Evolutionary conservation across 30 jellyfish, hydroid and myxozoan genomes (phyloP), one percentile per base, ranked within the genome.

Genomic region (Aurelia sp.): DNA sequence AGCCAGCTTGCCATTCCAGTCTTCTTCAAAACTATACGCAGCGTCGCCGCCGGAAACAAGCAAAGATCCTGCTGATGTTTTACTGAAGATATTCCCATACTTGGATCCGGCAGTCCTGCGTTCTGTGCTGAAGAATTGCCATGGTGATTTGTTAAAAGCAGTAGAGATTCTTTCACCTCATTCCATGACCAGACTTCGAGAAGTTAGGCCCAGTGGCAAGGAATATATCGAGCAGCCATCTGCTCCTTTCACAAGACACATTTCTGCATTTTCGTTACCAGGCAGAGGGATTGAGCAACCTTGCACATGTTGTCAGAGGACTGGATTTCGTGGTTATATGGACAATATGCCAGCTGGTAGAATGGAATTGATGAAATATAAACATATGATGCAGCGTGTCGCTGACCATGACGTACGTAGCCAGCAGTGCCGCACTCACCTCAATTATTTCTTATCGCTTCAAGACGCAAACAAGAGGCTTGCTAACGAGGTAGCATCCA

Each of bases 111-210:
- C 52, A 30, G 89, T 88, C 20, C 72, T 88, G 81, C 75, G 92
- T 4, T 79, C 96, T 13, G 96, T 88, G 51, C 80, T 88, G 51
- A 74, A 72, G 23, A 81, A 88, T 70, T 88, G 96, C 65, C 96
- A 88, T 6, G 96, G 96, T n/a, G 90, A 88, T 64, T 64, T 88
- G 35, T 74, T 75, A 3, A 79, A 80, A 66, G 96, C 96, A 4
- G 92, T 88, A 11, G 96, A 88, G 41, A 88, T 88, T 0, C 74
- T 88, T 18, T 78, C 96, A 4, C 96, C 96, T 22, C 88, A 88
- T 59, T 75, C 96, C 0, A 88, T 88, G 96, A 78, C 96, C 11
- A 69, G 92, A 23, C 90, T 73, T 6, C 51, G 90, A 40, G 90
- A 79, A 47, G 80, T 73, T 33, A 62, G 71, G 35, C 88, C 86